A percentile compares a stretch with the other conserved stretches of the same genome.
phyloP scores from a whole-genome alignment of 2,113 vertebrate genomes.

The Sylvilagus bachmani region DNA sequence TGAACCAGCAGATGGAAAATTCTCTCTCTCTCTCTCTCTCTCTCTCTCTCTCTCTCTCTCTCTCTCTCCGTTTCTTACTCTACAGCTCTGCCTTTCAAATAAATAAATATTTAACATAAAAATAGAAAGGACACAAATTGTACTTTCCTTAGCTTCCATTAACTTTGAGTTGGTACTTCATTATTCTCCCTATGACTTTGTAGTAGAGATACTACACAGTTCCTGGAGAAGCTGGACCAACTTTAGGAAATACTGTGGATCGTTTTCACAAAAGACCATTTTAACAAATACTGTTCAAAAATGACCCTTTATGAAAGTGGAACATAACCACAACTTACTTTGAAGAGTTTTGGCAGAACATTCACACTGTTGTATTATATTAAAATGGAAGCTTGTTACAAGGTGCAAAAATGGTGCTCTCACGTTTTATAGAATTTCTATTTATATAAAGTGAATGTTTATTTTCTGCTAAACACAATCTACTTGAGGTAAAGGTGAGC shows the following conservation, averaged over 20 bases:
- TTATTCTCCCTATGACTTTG: background rate
- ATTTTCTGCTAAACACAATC: background rate
- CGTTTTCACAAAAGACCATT: background rate
- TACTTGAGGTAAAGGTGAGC: constrained; percentile 8
- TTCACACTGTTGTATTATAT: background rate
- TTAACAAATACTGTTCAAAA: background rate
- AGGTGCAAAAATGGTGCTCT: background rate
- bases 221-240: background rate
- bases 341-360: background rate
- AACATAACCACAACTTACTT: background rate
- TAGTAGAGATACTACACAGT: background rate
- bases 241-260: background rate
- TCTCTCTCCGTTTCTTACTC: too few species aligned
- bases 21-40: too few species aligned
- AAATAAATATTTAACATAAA: too few species aligned
- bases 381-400: constrained; percentile 40
- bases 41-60: too few species aligned
- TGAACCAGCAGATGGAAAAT: too few species aligned
- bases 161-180: background rate
- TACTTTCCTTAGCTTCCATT: background rate
- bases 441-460: constrained; percentile 31
- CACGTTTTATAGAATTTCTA: background rate
- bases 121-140: background rate
- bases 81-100: too few species aligned
- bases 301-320: background rate